These are phyloP conservation scores for Crotalus adamanteus DNA, from an alignment of 2,797 vertebrate species.

Conservation along the genomic window DNA sequence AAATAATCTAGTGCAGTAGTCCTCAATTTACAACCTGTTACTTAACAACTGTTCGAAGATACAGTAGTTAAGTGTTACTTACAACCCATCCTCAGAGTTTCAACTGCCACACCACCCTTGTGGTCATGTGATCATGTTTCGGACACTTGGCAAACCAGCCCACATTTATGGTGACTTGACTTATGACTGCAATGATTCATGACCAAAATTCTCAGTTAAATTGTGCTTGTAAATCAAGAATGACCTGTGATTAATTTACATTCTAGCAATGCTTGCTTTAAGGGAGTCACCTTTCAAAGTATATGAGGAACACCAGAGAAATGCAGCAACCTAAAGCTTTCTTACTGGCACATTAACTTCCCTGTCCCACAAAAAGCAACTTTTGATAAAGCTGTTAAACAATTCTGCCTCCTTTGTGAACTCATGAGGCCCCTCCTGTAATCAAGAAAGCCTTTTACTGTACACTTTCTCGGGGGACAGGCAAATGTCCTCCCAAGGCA, in stretches of 20 bases:
- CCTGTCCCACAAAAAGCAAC: neutral
- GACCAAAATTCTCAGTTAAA: neutral
- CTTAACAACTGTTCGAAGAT: neutral
- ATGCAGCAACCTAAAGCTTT: neutral
- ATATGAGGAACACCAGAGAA: neutral
- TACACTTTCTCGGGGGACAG: neutral
- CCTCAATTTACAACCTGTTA: neutral
- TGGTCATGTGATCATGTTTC: neutral
- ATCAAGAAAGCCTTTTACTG: constrained; percentile 8
- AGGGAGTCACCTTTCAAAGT: neutral
- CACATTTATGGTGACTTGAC: neutral
- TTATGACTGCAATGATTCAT: neutral
- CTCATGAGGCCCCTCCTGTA: neutral
- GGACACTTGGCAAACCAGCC: neutral
- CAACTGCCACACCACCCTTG: neutral
- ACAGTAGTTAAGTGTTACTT: neutral
- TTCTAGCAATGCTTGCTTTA: constrained; percentile 4
- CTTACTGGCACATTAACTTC: neutral
- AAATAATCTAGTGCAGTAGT: neutral
- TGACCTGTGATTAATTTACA: neutral
- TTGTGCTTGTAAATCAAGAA: neutral
- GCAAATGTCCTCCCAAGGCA: constrained; percentile 23
- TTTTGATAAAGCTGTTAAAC: neutral
- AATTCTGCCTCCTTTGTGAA: neutral
- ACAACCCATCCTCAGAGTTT: neutral